Evolutionary conservation across 2,797 vertebrate species (phyloP).

Genomic region (Merluccius polli): DNA sequence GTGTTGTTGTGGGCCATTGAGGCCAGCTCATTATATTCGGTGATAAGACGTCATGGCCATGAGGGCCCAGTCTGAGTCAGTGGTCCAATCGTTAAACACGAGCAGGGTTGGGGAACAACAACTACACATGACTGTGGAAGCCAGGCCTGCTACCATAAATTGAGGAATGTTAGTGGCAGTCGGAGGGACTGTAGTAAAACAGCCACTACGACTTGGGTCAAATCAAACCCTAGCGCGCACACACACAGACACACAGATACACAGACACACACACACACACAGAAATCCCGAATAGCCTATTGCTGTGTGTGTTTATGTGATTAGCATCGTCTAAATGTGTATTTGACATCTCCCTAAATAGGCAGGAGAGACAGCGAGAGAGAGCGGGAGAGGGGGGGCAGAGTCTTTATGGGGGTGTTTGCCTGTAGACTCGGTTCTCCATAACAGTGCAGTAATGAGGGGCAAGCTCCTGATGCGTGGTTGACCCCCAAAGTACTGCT

Average conservation of each 20-base stretch:
- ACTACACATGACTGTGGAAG: conserved; percentile 59
- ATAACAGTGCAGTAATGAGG: conserved; percentile 62
- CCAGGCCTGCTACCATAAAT: conserved; percentile 66
- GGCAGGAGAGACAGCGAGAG: background rate
- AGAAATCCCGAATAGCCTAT: conserved; percentile 8
- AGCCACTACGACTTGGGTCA: conserved; percentile 52
- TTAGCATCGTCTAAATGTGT: conserved; percentile 15
- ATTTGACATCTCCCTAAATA: conserved; percentile 55
- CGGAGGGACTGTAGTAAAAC: conserved; percentile 65
- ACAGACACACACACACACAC: conserved; percentile 5
- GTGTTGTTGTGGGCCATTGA: conserved; percentile 31
- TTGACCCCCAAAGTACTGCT: conserved; percentile 51
- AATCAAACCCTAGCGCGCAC: conserved; percentile 17
- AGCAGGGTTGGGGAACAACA: conserved; percentile 50
- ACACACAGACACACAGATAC: conserved; percentile 5
- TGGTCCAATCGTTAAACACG: conserved; percentile 49
- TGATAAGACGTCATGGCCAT: conserved; percentile 39
- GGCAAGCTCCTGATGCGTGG: conserved; percentile 49
- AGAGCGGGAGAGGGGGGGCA: conserved; percentile 30
- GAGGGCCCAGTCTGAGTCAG: conserved; percentile 29
- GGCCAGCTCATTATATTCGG: conserved; percentile 48
- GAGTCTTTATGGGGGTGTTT: conserved; percentile 51
- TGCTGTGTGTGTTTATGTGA: background rate
- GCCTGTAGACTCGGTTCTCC: conserved; percentile 43
- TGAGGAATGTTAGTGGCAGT: conserved; percentile 70